Evolutionary conservation across 2,797 vertebrate species (phyloP).

Genomic region (Mormyrus proboscirostris): DNA sequence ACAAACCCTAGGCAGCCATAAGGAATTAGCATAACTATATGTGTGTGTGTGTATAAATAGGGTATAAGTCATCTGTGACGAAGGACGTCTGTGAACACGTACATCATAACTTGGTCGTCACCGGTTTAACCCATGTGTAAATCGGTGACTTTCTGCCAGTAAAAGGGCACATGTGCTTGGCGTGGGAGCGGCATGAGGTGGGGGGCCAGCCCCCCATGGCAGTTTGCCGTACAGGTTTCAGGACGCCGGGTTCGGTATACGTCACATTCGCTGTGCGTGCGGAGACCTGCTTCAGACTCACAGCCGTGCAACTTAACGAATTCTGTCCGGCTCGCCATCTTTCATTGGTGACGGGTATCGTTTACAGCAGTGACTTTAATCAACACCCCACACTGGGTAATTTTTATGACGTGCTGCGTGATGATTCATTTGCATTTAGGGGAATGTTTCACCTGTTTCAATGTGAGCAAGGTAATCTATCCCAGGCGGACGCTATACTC

Average conservation of each 20-base stretch:
- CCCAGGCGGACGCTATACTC: not conserved
- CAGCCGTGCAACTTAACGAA: not conserved
- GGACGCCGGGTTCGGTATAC: not conserved
- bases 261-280: not conserved
- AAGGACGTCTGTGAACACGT: not conserved
- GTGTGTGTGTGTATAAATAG: not conserved
- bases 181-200: not conserved
- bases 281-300: not conserved
- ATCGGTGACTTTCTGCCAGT: not conserved
- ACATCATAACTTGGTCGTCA: not conserved
- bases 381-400: not conserved
- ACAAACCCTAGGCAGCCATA: conserved; percentile 9
- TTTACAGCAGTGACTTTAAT: not conserved
- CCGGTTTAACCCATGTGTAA: not conserved
- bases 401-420: not conserved
- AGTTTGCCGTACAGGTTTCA: not conserved
- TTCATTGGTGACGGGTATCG: not conserved
- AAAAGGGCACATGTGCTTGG: not conserved
- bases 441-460: not conserved
- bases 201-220: not conserved
- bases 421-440: not conserved
- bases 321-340: not conserved
- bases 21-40: not conserved
- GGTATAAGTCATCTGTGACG: not conserved
- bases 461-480: not conserved